phyloP scores from a whole-genome alignment of 2,888 invertebrate genomes.

The Arrhopalites spinosus region DNA sequence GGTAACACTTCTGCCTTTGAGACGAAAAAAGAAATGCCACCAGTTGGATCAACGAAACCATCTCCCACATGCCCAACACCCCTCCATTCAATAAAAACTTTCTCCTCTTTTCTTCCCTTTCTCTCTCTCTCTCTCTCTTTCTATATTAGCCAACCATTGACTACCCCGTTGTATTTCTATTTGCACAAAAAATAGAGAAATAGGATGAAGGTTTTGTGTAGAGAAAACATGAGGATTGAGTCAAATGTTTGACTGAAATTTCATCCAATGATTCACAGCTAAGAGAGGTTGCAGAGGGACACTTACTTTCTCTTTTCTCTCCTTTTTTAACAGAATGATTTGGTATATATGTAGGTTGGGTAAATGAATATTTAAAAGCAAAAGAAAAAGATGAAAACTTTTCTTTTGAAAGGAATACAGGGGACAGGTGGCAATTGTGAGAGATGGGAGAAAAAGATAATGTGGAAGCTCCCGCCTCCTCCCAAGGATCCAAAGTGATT shows the following conservation, averaged over 20 bases:
- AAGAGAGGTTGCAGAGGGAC: too few relatives aligned
- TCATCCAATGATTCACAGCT: too few relatives aligned
- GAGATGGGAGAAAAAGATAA: constrained; percentile 66
- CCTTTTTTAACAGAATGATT: too few relatives aligned
- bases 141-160: not conserved
- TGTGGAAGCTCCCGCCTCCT: constrained; percentile 76
- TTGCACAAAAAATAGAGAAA: not conserved
- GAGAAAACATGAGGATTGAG: not conserved
- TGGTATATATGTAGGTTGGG: not conserved
- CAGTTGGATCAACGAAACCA: constrained; percentile 25
- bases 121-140: not conserved
- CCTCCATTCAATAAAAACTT: not conserved
- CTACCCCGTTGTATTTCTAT: not conserved
- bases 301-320: not conserved
- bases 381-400: not conserved
- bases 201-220: not conserved
- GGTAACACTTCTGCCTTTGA: constrained; percentile 28
- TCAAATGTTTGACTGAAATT: too few relatives aligned
- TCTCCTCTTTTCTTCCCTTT: not conserved
- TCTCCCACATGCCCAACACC: not conserved
- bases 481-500: constrained; percentile 86
- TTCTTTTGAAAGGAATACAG: not conserved
- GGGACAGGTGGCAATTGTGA: constrained; percentile 76
- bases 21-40: constrained; percentile 13
- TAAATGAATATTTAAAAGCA: constrained; percentile 2